A percentile compares a stretch with the other conserved stretches of the same genome.
Evolutionary conservation across 2,797 vertebrate genomes (phyloP).

Genomic region (Staurois parvus): DNA sequence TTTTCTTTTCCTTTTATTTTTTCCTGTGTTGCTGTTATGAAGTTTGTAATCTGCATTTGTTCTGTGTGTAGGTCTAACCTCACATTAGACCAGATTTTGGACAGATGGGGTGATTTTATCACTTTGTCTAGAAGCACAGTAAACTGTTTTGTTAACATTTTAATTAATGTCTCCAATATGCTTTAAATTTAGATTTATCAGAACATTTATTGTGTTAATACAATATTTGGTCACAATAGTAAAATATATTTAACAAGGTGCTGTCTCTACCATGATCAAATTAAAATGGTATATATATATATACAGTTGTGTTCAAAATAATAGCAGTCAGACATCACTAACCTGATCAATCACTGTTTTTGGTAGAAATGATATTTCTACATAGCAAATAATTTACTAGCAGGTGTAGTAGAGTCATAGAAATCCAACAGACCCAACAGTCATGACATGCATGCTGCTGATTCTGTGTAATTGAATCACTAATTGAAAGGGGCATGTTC

Average conservation of each 20-base stretch:
- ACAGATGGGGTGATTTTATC: constrained; percentile 44
- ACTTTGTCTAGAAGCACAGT: constrained; percentile 42
- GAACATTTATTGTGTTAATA: constrained; percentile 59
- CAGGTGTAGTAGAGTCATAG: too few species aligned
- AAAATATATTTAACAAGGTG: constrained; percentile 61
- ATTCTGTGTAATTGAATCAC: too few species aligned
- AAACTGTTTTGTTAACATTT: constrained; percentile 57
- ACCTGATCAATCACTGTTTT: too few species aligned
- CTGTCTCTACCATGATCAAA: constrained; percentile 26
- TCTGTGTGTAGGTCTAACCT: constrained; percentile 16
- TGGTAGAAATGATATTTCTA: too few species aligned
- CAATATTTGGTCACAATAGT: constrained; percentile 53
- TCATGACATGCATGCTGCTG: too few species aligned
- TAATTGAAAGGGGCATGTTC: too few species aligned
- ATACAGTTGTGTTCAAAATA: too few species aligned
- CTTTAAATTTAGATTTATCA: constrained; percentile 60
- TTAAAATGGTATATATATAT: background rate
- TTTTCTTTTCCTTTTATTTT: background rate
- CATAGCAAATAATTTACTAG: too few species aligned
- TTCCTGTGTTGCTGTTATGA: background rate
- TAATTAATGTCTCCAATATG: background rate
- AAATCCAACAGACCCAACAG: too few species aligned
- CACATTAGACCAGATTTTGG: constrained; percentile 29
- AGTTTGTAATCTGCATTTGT: background rate
- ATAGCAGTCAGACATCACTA: too few species aligned